A percentile compares a stretch with the other conserved stretches of the same genome.
phyloP scores from a whole-genome alignment of 2,888 invertebrate species.

The Amphimallon solstitiale region DNA sequence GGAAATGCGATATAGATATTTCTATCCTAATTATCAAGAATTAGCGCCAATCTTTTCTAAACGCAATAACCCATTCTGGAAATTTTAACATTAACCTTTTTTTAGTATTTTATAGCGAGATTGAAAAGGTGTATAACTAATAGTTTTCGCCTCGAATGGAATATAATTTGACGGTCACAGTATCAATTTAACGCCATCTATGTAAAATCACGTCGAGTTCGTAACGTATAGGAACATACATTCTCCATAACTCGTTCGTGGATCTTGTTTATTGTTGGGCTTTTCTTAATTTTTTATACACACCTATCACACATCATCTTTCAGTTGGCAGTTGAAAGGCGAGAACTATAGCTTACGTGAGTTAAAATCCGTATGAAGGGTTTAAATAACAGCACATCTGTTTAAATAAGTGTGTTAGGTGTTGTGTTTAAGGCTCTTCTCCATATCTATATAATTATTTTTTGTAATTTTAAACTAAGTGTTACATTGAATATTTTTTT shows the following conservation, averaged over 20 bases:
- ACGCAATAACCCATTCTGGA: neutral
- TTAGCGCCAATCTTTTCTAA: neutral
- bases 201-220: slow-evolving; percentile 61
- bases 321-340: slow-evolving; percentile 4
- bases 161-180: slow-evolving; percentile 59
- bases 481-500: slow-evolving; percentile 37
- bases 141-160: slow-evolving; percentile 39
- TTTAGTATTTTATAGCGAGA: slow-evolving; percentile 5
- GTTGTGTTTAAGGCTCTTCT: slow-evolving; percentile 29
- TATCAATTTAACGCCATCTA: slow-evolving; percentile 62
- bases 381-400: slow-evolving; percentile 45
- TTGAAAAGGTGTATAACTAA: slow-evolving; percentile 36
- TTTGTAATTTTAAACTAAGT: slow-evolving; percentile 43
- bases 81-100: slow-evolving; percentile 2
- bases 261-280: slow-evolving; percentile 53
- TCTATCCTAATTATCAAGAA: no score
- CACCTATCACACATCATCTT: slow-evolving; percentile 20
- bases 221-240: slow-evolving; percentile 45
- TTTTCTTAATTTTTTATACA: slow-evolving; percentile 40
- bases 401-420: slow-evolving; percentile 48
- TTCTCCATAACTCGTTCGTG: slow-evolving; percentile 54
- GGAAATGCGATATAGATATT: no score
- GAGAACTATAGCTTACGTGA: slow-evolving; percentile 22
- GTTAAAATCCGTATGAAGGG: neutral
- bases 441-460: slow-evolving; percentile 40